Percentiles rank a stretch among this genome's conserved stretches.
phyloP scores from a whole-genome alignment of 2,888 invertebrate genomes.

The Erpobdella octoculata region DNA sequence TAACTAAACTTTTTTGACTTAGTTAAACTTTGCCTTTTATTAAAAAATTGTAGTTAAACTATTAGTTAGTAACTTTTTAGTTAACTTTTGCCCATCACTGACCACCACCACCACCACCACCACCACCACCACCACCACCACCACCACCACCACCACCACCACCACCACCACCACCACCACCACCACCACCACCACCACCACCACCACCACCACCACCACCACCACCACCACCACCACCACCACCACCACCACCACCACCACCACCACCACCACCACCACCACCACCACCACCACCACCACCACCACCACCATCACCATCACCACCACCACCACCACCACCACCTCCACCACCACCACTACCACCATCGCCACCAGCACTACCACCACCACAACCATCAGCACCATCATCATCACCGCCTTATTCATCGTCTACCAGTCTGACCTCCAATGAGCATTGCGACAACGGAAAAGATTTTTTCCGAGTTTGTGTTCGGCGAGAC shows the following conservation, averaged over 20 bases:
- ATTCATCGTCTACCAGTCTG: constrained; percentile 45
- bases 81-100: no score
- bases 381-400: neutral
- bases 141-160: no score
- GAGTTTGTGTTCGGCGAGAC: constrained; percentile 88
- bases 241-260: neutral
- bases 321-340: neutral
- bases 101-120: no score
- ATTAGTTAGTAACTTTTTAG: no score
- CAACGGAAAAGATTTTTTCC: constrained; percentile 89
- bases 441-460: constrained; percentile 94
- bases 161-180: no score
- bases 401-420: neutral
- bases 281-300: neutral
- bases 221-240: neutral
- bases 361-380: neutral
- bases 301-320: neutral
- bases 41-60: no score
- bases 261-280: neutral
- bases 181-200: no score
- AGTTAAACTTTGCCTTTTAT: no score
- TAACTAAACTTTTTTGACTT: no score
- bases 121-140: no score
- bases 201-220: no score
- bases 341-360: neutral